phyloP scores from a whole-genome alignment of 1,140 invertebrate genomes.

The Drosophila tsacasi region DNA sequence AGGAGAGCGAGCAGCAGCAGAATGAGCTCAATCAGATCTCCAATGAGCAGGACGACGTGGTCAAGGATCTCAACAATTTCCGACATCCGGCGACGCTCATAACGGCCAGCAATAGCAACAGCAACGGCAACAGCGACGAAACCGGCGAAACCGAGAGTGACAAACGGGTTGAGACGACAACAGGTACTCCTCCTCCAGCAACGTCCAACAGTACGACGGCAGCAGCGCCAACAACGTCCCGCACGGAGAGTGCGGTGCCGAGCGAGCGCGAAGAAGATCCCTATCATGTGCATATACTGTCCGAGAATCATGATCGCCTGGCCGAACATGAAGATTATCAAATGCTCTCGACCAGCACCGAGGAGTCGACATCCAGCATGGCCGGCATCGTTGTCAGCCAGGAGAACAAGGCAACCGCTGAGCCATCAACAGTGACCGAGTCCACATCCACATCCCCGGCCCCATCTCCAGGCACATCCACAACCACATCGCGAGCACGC shows the following conservation, averaged over 20 bases:
- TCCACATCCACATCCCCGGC: conserved; percentile 23
- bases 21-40: conserved; percentile 77
- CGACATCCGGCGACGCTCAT: conserved; percentile 81
- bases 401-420: conserved; percentile 73
- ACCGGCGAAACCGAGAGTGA: conserved; percentile 76
- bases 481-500: conserved; percentile 72
- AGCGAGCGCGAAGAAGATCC: conserved; percentile 77
- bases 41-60: conserved; percentile 74
- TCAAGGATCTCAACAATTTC: conserved; percentile 82
- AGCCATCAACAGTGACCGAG: conserved; percentile 51
- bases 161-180: conserved; percentile 43
- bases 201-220: conserved; percentile 33
- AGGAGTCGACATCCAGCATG: conserved; percentile 51
- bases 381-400: conserved; percentile 70
- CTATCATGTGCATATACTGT: conserved; percentile 83
- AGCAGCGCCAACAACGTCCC: conserved; percentile 22
- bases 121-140: conserved; percentile 78
- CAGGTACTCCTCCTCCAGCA: conserved; percentile 26
- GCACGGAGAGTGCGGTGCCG: conserved; percentile 28
- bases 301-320: conserved; percentile 83
- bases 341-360: conserved; percentile 80
- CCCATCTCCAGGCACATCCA: conserved; percentile 27
- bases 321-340: conserved; percentile 84
- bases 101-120: conserved; percentile 80
- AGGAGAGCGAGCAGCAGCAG: conserved; percentile 47